Base-by-base conservation (phyloP, 2,797 vertebrate species). In the Gobionotothen gibberifrons region DNA sequence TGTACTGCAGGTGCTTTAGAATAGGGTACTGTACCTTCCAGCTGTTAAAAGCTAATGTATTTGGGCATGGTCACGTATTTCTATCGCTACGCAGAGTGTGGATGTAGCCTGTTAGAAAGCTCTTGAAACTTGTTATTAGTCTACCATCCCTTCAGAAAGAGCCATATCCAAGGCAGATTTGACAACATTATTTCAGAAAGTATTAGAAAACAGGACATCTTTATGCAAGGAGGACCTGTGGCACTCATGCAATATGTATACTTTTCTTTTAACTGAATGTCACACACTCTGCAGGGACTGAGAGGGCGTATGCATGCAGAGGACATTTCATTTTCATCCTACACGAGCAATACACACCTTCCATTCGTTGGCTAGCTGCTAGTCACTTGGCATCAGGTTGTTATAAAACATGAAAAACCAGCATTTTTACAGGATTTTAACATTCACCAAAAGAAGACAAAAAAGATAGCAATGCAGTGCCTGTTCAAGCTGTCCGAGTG, bases 401-500 rank as follows among this genome's bases (percentile, higher is more conserved):
- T 97, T 96, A 94, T 93, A 94, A 89, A 96, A 95, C 95, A 94
- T 96, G 26, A 94, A 95, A 93, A 95, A 95, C 93, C 95, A 95
- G 95, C 95, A 96, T 94, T 95, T 93, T 86, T 91, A 92, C 86
- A 79, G 85, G 90, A 90, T 87, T 84, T 84, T 87, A 92, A 91
- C 87, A 89, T 89, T 94, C 93, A 94, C 91, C 91, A 92, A 94
- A 94, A 94, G 83, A 86, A 87, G 83, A 89, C 69, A 77, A 90
- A 36, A 90, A 89, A 82, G 82, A 91, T 95, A 96, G 97, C 95
- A 96, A 97, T 96, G 95, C 97, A 98, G 97, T 99, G 98, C 98
- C 97, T 99, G 97, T 97, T 96, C 94, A 94, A 96, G 96, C 96
- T 97, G 96, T 97, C 96, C 96, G 94, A 96, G 95, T 97, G 97